Percentiles rank a stretch among this genome's conserved stretches.
These are phyloP conservation scores for Oenanthe oenanthe DNA, from an alignment of 2,113 vertebrate genomes.

Conservation along the genomic window DNA sequence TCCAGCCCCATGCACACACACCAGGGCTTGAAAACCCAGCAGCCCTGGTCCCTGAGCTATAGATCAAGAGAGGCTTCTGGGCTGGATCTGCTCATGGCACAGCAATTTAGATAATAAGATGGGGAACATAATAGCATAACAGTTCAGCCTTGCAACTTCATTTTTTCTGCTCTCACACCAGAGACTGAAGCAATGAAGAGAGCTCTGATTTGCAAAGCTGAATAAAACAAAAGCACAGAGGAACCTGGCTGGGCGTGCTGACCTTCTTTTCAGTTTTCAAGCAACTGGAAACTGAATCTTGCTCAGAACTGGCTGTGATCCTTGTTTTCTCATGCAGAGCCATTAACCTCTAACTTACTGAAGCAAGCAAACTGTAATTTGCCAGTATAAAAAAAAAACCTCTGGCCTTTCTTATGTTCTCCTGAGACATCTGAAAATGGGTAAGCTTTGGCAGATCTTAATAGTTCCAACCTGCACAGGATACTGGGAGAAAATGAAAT, in stretches of 20 bases:
- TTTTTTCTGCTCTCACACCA: not conserved
- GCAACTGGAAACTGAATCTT: not conserved
- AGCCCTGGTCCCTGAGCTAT: not conserved
- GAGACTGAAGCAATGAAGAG: not conserved
- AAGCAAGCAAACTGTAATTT: not conserved
- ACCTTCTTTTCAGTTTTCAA: slow-evolving; percentile 23
- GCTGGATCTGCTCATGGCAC: not conserved
- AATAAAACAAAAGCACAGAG: not conserved
- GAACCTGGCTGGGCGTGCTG: not conserved
- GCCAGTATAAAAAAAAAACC: not conserved
- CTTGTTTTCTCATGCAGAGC: not conserved
- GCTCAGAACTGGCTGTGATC: not conserved
- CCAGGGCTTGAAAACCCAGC: not conserved
- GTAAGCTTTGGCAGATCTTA: not conserved
- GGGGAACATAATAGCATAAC: not conserved
- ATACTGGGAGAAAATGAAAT: not conserved
- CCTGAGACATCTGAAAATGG: not conserved
- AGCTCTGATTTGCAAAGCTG: slow-evolving; percentile 11
- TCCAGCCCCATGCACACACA: not conserved
- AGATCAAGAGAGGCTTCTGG: not conserved
- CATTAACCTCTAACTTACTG: slow-evolving; percentile 8
- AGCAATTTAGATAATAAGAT: not conserved
- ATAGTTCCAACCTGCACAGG: not conserved
- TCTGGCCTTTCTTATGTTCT: not conserved
- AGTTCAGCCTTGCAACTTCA: not conserved